Conservation (phyloP, 2,113 vertebrate species). For the Proterorhinus semilunaris region DNA sequence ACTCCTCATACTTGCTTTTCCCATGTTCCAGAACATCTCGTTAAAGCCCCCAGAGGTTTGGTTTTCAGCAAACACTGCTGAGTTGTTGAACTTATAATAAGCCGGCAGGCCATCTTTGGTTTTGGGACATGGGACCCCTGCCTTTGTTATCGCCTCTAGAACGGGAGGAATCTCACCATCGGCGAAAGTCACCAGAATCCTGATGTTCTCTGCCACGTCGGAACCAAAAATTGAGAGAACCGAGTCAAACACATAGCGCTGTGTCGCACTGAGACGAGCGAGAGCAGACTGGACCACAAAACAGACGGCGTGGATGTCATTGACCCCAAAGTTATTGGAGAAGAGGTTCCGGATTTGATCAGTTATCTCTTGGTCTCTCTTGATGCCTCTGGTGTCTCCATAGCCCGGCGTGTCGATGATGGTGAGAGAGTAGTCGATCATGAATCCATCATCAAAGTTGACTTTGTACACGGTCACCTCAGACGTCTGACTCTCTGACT, state of each 20-base stretch:
- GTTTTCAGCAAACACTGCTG: constrained; percentile 42
- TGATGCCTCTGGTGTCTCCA: neutral
- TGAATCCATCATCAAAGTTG: neutral
- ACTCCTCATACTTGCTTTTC: constrained; percentile 26
- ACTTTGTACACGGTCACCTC: neutral
- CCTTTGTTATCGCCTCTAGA: constrained; percentile 34
- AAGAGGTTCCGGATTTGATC: neutral
- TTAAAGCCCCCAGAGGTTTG: constrained; percentile 15
- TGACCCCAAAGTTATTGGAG: neutral
- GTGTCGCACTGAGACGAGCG: neutral
- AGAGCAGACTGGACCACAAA: neutral
- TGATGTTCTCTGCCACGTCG: neutral
- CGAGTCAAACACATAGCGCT: neutral
- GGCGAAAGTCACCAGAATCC: constrained; percentile 23
- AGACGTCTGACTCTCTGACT: neutral
- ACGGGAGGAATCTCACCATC: constrained; percentile 43
- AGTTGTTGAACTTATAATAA: constrained; percentile 69
- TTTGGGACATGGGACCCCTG: constrained; percentile 50
- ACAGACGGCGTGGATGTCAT: neutral
- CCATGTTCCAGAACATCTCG: constrained; percentile 51
- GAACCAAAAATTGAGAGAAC: neutral
- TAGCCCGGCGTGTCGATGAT: neutral
- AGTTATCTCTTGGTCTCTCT: neutral
- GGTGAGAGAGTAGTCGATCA: neutral
- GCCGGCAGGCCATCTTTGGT: constrained; percentile 8